Base-by-base conservation (phyloP, 2,797 vertebrate genomes). In the Uromys caudimaculatus region DNA sequence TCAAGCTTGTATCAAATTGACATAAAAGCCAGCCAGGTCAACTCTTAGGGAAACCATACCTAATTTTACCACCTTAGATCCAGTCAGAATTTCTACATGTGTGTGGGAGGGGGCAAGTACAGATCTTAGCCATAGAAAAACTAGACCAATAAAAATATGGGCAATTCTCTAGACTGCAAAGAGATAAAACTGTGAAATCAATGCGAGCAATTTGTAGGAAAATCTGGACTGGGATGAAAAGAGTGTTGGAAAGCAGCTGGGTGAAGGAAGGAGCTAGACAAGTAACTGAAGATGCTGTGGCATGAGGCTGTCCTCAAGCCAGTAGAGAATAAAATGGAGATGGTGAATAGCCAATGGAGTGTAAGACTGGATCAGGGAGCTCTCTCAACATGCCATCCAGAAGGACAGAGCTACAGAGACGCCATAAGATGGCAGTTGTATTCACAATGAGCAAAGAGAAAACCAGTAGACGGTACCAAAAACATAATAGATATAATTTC, bases 381-480 rank as follows among this genome's bases (percentile, higher is more conserved):
- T 41, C 44, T 83, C 64, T 29, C n/a, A 11, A 9, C 21, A 38
- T 35, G 60, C 44, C 19, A 77, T 19, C 8, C 58, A 71, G 47
- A 38, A 56, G 7, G 73, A 24, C 79, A 77, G 71, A 73, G 83
- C 41, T 27, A 19, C 16, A 24, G 0, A 44, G 29, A 11, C 27
- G 27, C 54, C 21, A 62, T 44, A 38, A 29, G 9, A 52, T 52
- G 32, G 77, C 16, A 77, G 44, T 41, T 50, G 8, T 12, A 19
- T 4, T 47, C 60, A 47, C 2, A 27, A 78, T 41, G 23, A 47
- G 19, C 71, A 50, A 32, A 41, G n/a, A 56, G 35, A 84, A 62
- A 94, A 85, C 35, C 90, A 85, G 64, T 47, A 87, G 47, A 86
- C 35, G n/a, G 73, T 75, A 75, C 19, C 41, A 90, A 73, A 93